Conservation (phyloP, 2,113 vertebrate species). For the Ammospiza nelsoni region DNA sequence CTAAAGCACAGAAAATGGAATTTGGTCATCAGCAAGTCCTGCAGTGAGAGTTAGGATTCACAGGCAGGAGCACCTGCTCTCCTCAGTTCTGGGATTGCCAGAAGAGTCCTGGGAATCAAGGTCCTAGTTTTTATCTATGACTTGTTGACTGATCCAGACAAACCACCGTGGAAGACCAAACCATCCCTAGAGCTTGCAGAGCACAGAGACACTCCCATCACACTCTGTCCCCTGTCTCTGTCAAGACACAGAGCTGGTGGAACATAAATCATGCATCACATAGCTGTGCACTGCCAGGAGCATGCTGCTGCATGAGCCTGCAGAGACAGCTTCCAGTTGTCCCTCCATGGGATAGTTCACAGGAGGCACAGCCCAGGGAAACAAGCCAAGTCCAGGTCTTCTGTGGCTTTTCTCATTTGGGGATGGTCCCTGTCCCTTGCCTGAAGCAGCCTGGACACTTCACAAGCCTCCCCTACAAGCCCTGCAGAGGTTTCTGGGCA, state of each 20-base stretch:
- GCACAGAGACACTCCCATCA: background rate
- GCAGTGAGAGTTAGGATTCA: background rate
- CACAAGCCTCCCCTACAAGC: background rate
- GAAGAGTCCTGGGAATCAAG: background rate
- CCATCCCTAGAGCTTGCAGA: background rate
- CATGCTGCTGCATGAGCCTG: fast-evolving
- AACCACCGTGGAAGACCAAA: background rate
- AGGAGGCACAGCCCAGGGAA: background rate
- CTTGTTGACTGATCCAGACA: background rate
- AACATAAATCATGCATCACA: background rate
- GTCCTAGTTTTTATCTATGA: background rate
- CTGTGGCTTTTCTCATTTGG: background rate
- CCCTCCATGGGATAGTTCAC: background rate
- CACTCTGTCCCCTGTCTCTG: background rate
- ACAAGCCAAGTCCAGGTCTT: background rate
- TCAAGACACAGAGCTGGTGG: background rate
- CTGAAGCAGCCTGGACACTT: background rate
- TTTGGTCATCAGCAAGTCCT: background rate
- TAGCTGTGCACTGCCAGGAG: background rate
- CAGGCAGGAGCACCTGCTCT: background rate
- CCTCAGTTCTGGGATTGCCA: background rate
- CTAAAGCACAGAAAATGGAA: background rate
- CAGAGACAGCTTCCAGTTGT: background rate
- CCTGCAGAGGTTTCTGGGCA: background rate
- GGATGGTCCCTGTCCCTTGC: background rate